phyloP scores from a whole-genome alignment of 2,888 invertebrate species.

The Cephus sareptanus region DNA sequence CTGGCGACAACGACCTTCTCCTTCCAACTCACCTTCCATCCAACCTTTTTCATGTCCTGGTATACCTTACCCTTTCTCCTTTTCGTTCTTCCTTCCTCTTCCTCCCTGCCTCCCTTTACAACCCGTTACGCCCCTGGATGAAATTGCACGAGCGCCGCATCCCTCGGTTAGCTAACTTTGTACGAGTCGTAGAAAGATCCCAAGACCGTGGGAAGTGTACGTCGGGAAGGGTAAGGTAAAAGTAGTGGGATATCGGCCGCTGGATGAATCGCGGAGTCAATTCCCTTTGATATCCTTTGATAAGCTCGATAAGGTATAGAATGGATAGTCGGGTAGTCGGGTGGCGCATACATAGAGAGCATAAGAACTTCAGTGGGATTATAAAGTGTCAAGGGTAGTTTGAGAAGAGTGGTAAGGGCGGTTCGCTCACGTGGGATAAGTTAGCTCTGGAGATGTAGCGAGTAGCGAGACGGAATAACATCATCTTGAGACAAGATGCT shows the following conservation, averaged over 20 bases:
- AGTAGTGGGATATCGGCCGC: not conserved
- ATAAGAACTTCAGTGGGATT: not conserved
- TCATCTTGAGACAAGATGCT: not conserved
- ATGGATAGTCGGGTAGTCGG: not conserved
- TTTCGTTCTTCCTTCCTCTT: not conserved
- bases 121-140: not conserved
- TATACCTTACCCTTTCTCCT: constrained; percentile 2
- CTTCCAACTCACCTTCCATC: not conserved
- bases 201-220: not conserved
- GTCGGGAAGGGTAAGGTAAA: not conserved
- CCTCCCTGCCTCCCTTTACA: constrained; percentile 3
- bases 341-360: not conserved
- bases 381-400: constrained; percentile 1
- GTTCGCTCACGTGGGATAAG: constrained; percentile 1
- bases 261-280: not conserved
- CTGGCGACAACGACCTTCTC: not conserved
- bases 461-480: constrained; percentile 5
- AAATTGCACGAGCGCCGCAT: not conserved
- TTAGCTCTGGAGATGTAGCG: not conserved
- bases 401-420: not conserved
- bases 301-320: not conserved
- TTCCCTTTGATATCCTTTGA: not conserved
- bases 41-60: not conserved
- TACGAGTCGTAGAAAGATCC: not conserved
- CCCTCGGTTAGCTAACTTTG: not conserved